Percentiles rank a stretch among this genome's conserved stretches.
Evolutionary conservation across 2,888 invertebrate species (phyloP).

Genomic region (Diarsia brunnea): DNA sequence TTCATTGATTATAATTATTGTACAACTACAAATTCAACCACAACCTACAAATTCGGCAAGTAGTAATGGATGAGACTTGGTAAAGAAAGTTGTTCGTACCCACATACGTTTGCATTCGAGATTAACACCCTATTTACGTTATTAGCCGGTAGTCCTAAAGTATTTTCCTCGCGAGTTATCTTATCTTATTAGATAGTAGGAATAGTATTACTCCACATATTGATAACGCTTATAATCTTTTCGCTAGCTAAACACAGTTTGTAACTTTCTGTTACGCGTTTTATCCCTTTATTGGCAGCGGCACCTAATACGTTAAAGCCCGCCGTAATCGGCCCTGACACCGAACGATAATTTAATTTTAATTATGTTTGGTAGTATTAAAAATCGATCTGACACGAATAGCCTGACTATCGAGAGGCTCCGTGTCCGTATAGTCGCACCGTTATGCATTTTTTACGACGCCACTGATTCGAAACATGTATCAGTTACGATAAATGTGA

Average conservation of each 20-base stretch:
- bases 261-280: slow-evolving; percentile 50
- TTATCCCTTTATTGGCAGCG: slow-evolving; percentile 50
- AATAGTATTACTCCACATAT: slow-evolving; percentile 59
- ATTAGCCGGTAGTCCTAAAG: slow-evolving; percentile 56
- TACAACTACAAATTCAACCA: no score
- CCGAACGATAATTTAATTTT: slow-evolving; percentile 53
- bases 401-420: slow-evolving; percentile 13
- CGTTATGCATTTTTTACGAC: slow-evolving; percentile 23
- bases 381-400: slow-evolving; percentile 50
- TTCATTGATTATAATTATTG: no score
- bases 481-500: not conserved
- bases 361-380: slow-evolving; percentile 50
- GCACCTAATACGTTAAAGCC: slow-evolving; percentile 33
- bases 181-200: slow-evolving; percentile 61
- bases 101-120: slow-evolving; percentile 25
- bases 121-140: slow-evolving; percentile 54
- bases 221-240: slow-evolving; percentile 55
- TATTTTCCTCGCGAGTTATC: slow-evolving; percentile 52
- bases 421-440: slow-evolving; percentile 11
- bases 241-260: slow-evolving; percentile 42
- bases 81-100: slow-evolving; percentile 12
- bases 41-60: slow-evolving; percentile 6
- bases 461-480: slow-evolving; percentile 10
- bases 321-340: slow-evolving; percentile 55
- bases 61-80: not conserved